phyloP scores from a whole-genome alignment of 2,888 invertebrate genomes.

The Dioctria linearis region DNA sequence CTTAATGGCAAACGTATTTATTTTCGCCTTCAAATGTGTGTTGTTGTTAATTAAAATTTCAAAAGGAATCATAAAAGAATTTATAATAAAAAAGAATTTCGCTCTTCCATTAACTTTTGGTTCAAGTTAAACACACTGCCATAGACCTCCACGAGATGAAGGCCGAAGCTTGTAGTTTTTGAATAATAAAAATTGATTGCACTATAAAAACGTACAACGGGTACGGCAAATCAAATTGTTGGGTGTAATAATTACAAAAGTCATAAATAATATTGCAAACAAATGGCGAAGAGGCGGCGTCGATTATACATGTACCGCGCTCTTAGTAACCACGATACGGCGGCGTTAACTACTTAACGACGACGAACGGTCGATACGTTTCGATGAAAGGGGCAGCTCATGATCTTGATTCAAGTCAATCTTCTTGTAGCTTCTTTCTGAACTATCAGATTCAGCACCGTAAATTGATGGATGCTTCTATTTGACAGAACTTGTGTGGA shows the following conservation, averaged over 20 bases:
- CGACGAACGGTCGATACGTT: neutral
- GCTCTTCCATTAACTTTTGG: neutral
- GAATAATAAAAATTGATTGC: conserved; percentile 44
- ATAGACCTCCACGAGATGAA: neutral
- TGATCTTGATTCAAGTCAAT: neutral
- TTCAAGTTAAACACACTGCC: neutral
- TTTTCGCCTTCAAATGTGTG: conserved; percentile 7
- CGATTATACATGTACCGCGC: neutral
- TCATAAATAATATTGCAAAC: conserved; percentile 42
- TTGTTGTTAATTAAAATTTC: conserved; percentile 25
- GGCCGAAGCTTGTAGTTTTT: conserved; percentile 12
- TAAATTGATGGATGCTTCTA: conserved; percentile 35
- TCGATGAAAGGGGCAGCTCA: conserved; percentile 18
- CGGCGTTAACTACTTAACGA: conserved; percentile 44
- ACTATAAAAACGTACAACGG: conserved; percentile 33
- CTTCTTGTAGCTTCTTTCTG: neutral
- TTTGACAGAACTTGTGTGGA: conserved; percentile 11
- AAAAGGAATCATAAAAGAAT: conserved; percentile 20
- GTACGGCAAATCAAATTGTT: conserved; percentile 33
- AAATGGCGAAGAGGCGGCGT: conserved; percentile 2
- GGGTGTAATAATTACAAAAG: conserved; percentile 46
- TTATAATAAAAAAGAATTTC: neutral
- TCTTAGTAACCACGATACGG: conserved; percentile 3
- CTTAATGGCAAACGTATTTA: conserved; percentile 27
- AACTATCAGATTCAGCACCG: neutral